Conservation (phyloP, 1,140 invertebrate genomes). For the Alviniconcha marisindica region DNA sequence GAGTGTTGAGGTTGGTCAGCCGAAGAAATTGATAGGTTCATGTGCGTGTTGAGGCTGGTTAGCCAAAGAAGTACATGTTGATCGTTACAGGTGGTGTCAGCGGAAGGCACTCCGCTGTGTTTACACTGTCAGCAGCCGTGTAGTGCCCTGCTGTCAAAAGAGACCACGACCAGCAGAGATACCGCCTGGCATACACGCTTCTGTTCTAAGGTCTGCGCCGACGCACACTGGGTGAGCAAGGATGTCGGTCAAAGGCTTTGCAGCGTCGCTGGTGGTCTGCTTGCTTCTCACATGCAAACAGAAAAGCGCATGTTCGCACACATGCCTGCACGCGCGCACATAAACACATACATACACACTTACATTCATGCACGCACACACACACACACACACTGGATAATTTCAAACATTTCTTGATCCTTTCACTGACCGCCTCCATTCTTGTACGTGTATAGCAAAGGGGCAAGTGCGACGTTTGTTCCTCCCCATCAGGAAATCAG, state of each 20-base stretch:
- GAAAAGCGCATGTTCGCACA: neutral
- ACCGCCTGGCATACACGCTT: conserved; percentile 72
- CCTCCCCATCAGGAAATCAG: too few species aligned
- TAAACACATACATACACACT: neutral
- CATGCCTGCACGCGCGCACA: neutral
- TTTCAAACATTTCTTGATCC: too few species aligned
- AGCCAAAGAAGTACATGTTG: too few species aligned
- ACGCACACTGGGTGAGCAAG: conserved; percentile 67
- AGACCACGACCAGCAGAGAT: conserved; percentile 51
- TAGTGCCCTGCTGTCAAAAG: conserved; percentile 45
- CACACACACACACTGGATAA: too few species aligned
- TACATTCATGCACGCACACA: neutral
- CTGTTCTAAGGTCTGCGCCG: conserved; percentile 67
- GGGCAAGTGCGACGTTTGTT: too few species aligned
- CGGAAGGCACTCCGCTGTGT: conserved; percentile 68
- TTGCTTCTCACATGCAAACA: neutral
- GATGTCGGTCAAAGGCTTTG: neutral
- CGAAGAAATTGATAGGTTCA: too few species aligned
- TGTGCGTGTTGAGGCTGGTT: too few species aligned
- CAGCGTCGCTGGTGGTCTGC: neutral
- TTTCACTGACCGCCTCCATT: too few species aligned
- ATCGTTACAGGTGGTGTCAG: conserved; percentile 60
- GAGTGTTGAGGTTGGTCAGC: too few species aligned
- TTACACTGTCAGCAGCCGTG: conserved; percentile 67
- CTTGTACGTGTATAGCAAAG: too few species aligned